These are phyloP conservation scores for Buathra laborator DNA, from an alignment of 2,888 invertebrate species.

Conservation along the genomic window DNA sequence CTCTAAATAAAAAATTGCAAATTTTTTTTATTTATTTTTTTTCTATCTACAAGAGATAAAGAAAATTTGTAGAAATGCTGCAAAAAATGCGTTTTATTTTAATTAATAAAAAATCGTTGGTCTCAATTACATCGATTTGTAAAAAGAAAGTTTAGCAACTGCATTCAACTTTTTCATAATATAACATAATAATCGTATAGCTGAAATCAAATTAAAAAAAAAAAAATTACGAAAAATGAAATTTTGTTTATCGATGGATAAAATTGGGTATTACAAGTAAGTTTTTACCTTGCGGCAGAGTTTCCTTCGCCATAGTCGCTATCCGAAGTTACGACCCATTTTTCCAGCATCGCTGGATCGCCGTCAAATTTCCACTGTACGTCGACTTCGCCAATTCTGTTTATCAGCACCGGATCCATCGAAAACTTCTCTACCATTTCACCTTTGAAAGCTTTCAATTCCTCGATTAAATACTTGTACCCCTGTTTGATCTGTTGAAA, in stretches of 20 bases:
- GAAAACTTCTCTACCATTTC: conserved; percentile 89
- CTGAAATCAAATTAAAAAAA: too few relatives aligned
- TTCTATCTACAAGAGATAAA: too few relatives aligned
- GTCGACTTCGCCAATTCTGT: conserved; percentile 90
- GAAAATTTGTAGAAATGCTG: too few relatives aligned
- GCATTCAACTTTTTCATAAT: too few relatives aligned
- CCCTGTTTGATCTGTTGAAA: conserved; percentile 88
- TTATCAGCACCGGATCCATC: conserved; percentile 88
- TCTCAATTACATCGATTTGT: too few relatives aligned
- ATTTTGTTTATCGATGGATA: background rate
- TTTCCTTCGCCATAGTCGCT: conserved; percentile 93
- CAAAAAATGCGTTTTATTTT: too few relatives aligned
- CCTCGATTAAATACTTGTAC: conserved; percentile 88
- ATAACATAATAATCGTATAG: too few relatives aligned
- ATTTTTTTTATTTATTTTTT: too few relatives aligned
- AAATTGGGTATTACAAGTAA: background rate
- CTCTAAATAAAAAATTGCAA: too few relatives aligned
- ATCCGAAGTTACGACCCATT: conserved; percentile 92
- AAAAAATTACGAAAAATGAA: too few relatives aligned
- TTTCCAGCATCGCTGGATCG: conserved; percentile 87
- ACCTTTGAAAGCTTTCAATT: conserved; percentile 89
- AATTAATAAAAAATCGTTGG: too few relatives aligned
- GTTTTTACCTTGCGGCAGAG: conserved; percentile 78
- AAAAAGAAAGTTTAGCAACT: too few relatives aligned
- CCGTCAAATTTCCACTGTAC: conserved; percentile 90